Evolutionary conservation across 2,888 invertebrate species (phyloP), one percentile per base, ranked within the genome.

Genomic region (Fragum sueziense): DNA sequence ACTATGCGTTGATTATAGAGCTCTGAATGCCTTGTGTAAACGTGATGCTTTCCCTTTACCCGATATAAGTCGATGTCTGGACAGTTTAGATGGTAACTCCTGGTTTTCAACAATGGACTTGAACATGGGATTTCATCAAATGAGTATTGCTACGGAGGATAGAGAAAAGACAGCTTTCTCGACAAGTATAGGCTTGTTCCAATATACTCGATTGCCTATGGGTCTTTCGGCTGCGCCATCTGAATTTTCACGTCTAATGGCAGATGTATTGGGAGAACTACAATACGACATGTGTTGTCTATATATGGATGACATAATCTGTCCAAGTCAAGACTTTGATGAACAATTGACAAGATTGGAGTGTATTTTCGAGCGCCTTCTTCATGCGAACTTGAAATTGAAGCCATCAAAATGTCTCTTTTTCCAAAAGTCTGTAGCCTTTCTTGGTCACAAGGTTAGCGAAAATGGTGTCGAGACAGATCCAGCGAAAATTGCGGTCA

Each of bases 341-440:
- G 69, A 78, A 14, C 71, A 67, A 11, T 22, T 82, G 3, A n/a
- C 71, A n/a, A 47, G 71, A 37, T 51, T 86, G 7, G 73, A 68
- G 22, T 14, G 33, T 2, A 69, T 86, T 20, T 85, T 86, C 25
- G 7, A 72, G 17, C 22, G 80, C 22, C 67, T 87, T 9, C 9
- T 3, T 17, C 20, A 67, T 1, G 79, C 82, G 41, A 74, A 76
- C n/a, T 68, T 86, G 7, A 86, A 80, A 57, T 47, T 84, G 9
- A 82, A 79, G 41, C 81, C 74, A 33, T 68, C 67, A 14, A 87
- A 87, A 41, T 86, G 86, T 65, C 0, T 25, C 1, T 79, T 85
- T 47, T 78, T 82, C 20, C 59, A 76, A 33, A 69, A 70, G 20
- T 14, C 73, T 34, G 69, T 74, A 11, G 65, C 47, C 25, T 86